Percentiles rank a stretch among this genome's conserved stretches.
Evolutionary conservation across 2,888 invertebrate genomes (phyloP).

Genomic region (Hirtodrosophila cameraria): DNA sequence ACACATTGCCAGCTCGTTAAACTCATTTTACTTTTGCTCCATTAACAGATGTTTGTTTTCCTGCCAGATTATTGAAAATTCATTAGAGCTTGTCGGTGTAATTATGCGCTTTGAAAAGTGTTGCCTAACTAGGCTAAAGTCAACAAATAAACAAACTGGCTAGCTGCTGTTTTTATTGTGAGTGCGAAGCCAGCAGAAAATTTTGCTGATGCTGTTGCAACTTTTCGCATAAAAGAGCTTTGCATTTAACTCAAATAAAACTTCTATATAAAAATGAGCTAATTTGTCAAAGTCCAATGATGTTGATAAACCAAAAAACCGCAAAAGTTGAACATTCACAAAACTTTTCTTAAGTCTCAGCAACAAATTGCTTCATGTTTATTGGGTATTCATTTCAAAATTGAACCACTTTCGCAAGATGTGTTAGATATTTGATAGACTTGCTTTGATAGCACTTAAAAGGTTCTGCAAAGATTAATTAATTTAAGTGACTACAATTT

Average conservation of each 20-base stretch:
- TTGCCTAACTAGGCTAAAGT: constrained; percentile 21
- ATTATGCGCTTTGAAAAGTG: constrained; percentile 48
- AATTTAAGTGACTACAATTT: too few species aligned
- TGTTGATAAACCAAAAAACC: neutral
- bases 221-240: constrained; percentile 30
- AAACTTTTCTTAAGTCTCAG: too few species aligned
- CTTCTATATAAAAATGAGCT: constrained; percentile 5
- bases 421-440: too few species aligned
- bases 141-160: constrained; percentile 8
- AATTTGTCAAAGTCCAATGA: constrained; percentile 10
- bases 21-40: too few species aligned
- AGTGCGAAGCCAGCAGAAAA: neutral
- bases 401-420: too few species aligned
- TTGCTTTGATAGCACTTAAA: too few species aligned
- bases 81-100: constrained; percentile 64
- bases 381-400: too few species aligned
- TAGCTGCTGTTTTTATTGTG: neutral
- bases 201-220: constrained; percentile 22
- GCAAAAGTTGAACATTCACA: too few species aligned
- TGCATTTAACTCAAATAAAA: constrained; percentile 27
- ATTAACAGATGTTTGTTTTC: constrained; percentile 21
- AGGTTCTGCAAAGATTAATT: too few species aligned
- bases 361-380: too few species aligned
- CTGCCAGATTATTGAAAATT: constrained; percentile 68
- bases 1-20: constrained; percentile 33